Percentiles rank a stretch among this genome's conserved stretches.
Conservation (phyloP, 2,888 invertebrate species). For the Gymnoscelis rufifasciata region DNA sequence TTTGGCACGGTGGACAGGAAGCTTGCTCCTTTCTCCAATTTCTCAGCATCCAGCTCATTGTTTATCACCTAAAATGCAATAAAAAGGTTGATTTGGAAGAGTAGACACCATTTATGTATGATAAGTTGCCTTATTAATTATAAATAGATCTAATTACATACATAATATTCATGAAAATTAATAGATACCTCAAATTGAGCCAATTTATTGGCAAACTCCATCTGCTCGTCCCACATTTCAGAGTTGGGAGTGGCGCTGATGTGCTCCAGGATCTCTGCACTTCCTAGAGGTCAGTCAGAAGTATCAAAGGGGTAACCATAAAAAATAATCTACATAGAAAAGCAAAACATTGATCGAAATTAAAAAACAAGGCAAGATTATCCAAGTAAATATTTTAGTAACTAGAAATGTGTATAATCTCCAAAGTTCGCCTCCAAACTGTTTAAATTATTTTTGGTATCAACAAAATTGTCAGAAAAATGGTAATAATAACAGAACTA, state of each 20-base stretch:
- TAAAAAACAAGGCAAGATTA: not conserved
- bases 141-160: not conserved
- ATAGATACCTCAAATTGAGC: conserved; percentile 4
- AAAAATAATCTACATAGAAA: not conserved
- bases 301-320: not conserved
- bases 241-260: not conserved
- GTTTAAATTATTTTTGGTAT: too few relatives aligned
- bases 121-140: too few relatives aligned
- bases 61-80: not conserved
- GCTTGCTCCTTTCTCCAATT: not conserved
- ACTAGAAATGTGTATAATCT: too few relatives aligned
- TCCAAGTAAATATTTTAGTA: too few relatives aligned
- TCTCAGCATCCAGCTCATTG: not conserved
- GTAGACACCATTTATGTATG: too few relatives aligned
- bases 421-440: too few relatives aligned
- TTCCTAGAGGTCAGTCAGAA: not conserved
- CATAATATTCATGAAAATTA: not conserved
- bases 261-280: not conserved
- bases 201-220: conserved; percentile 1
- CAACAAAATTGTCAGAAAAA: too few relatives aligned
- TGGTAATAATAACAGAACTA: too few relatives aligned
- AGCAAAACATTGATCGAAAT: not conserved
- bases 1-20: not conserved
- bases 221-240: not conserved
- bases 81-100: not conserved